Conservation (phyloP, 2,797 vertebrate genomes). For the Argya squamiceps region DNA sequence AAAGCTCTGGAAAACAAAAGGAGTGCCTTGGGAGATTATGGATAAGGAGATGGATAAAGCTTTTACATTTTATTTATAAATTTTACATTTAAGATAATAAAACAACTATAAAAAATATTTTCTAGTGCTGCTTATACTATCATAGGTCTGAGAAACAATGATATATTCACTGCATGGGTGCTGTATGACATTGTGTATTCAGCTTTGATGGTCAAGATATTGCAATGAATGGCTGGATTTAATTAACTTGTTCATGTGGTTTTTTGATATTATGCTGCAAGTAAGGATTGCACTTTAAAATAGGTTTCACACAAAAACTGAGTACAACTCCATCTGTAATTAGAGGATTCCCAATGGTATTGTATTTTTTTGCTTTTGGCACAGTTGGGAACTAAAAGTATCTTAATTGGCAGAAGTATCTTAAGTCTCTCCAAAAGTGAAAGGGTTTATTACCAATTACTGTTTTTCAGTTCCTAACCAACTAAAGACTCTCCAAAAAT, state of each 20-base stretch:
- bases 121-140: neutral
- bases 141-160: neutral
- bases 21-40: fast-evolving
- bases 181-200: fast-evolving
- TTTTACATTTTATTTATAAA: neutral
- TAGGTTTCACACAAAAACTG: neutral
- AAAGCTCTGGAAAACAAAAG: neutral
- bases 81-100: neutral
- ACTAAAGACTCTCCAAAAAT: neutral
- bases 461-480: neutral
- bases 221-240: neutral
- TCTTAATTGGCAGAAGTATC: neutral
- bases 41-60: neutral
- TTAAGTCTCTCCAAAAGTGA: neutral
- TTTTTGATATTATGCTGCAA: neutral
- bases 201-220: neutral
- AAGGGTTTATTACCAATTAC: neutral
- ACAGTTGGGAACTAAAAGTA: neutral
- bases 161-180: neutral
- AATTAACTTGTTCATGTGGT: neutral
- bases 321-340: neutral
- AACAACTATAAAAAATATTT: neutral
- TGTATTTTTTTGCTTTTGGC: neutral
- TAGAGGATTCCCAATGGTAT: neutral
- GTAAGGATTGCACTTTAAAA: neutral